phyloP scores from a whole-genome alignment of 92 coral and sea anemone genomes.

The Galaxea fascicularis region DNA sequence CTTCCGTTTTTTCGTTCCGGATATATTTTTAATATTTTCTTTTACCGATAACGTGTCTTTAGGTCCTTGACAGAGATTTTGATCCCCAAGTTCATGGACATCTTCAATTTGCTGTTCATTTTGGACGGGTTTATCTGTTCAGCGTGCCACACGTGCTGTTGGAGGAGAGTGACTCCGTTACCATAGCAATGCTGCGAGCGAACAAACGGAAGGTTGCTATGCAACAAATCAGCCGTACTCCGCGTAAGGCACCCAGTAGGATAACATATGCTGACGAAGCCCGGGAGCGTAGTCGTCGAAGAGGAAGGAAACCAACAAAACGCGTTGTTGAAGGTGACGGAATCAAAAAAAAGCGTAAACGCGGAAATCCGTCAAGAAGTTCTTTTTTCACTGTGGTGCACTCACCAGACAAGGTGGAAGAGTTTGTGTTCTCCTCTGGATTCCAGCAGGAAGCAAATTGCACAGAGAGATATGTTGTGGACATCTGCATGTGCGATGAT shows the following conservation, averaged over 20 bases:
- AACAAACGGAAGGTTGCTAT: slow-evolving; percentile 30
- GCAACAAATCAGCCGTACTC: background rate
- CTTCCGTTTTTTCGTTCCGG: too few relatives aligned
- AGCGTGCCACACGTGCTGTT: slow-evolving; percentile 82
- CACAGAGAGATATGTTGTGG: slow-evolving; percentile 51
- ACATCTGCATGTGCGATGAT: slow-evolving; percentile 57
- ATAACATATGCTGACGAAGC: background rate
- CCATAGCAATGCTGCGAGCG: slow-evolving; percentile 80
- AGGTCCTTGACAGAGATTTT: slow-evolving; percentile 80
- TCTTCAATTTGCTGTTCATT: slow-evolving; percentile 87
- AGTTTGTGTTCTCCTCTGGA: slow-evolving; percentile 43
- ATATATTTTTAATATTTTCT: too few relatives aligned
- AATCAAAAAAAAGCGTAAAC: slow-evolving; percentile 49
- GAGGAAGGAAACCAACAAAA: slow-evolving; percentile 17
- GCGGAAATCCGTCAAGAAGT: slow-evolving; percentile 83
- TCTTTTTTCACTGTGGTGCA: slow-evolving; percentile 80
- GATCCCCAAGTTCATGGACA: slow-evolving; percentile 79
- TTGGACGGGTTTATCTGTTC: slow-evolving; percentile 93
- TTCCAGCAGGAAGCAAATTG: slow-evolving; percentile 39
- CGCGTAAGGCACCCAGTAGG: background rate
- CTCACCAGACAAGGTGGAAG: slow-evolving; percentile 54
- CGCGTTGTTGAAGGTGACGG: background rate
- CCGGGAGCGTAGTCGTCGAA: slow-evolving; percentile 13
- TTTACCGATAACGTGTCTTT: background rate
- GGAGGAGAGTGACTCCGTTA: slow-evolving; percentile 91